These are phyloP conservation scores for Acanthococcus lagerstroemiae DNA, from an alignment of 2,888 invertebrate genomes.

Conservation along the genomic window DNA sequence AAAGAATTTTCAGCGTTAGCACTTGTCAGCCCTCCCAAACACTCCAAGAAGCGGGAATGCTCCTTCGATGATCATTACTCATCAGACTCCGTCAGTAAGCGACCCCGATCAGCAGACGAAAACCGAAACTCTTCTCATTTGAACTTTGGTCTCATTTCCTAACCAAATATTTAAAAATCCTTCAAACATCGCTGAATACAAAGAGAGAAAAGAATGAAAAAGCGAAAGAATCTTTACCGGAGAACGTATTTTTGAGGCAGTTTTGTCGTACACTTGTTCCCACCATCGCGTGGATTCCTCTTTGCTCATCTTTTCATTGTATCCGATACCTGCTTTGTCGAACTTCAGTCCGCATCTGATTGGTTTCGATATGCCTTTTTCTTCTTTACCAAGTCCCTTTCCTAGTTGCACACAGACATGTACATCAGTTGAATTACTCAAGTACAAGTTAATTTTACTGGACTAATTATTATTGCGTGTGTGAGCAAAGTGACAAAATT, in stretches of 20 bases:
- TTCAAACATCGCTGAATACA: no score
- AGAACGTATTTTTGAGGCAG: conserved; percentile 14
- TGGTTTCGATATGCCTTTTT: conserved; percentile 65
- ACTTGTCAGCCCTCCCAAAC: no score
- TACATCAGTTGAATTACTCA: neutral
- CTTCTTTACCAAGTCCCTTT: conserved; percentile 71
- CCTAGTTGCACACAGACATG: no score
- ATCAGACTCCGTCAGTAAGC: no score
- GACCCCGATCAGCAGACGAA: no score
- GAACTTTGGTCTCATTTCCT: no score
- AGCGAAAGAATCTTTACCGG: neutral
- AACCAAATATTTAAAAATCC: no score
- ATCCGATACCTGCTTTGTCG: conserved; percentile 67
- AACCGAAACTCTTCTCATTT: no score
- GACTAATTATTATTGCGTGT: neutral
- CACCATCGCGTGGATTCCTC: conserved; percentile 76
- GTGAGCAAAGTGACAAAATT: no score
- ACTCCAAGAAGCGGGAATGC: no score
- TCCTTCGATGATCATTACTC: no score
- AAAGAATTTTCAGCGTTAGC: no score
- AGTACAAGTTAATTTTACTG: neutral
- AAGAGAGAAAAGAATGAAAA: neutral
- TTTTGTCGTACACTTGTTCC: conserved; percentile 45
- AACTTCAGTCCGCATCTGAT: conserved; percentile 71
- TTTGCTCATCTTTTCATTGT: conserved; percentile 53